phyloP scores from a whole-genome alignment of 2,113 vertebrate genomes.

The Elaphurus davidianus region DNA sequence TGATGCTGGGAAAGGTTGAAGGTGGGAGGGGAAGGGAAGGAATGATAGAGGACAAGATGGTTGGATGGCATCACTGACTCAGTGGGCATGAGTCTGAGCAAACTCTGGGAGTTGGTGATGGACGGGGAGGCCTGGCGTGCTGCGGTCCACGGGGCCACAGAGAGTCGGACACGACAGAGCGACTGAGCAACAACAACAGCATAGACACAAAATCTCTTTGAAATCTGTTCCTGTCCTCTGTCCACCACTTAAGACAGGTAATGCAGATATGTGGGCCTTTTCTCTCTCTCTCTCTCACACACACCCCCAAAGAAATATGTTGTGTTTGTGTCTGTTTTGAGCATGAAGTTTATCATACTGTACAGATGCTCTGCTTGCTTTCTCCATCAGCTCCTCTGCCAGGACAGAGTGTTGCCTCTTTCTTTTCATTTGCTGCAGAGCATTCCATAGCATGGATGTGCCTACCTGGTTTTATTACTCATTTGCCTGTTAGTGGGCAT shows the following conservation, averaged over 20 bases:
- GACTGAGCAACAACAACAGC: fast-evolving
- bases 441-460: not conserved
- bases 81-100: not conserved
- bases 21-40: not conserved
- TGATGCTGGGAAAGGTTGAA: not conserved
- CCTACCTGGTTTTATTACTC: not conserved
- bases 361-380: not conserved
- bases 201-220: not conserved
- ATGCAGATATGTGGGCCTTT: not conserved
- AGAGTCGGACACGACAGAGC: fast-evolving
- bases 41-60: not conserved
- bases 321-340: not conserved
- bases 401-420: not conserved
- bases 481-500: not conserved
- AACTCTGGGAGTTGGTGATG: not conserved
- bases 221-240: not conserved
- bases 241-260: not conserved
- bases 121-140: not conserved
- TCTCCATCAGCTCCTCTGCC: not conserved
- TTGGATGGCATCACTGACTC: not conserved
- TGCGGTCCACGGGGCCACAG: not conserved
- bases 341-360: not conserved
- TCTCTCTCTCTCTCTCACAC: no score
- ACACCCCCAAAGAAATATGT: not conserved
- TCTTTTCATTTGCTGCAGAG: not conserved